phyloP scores from a whole-genome alignment of 1,140 invertebrate species.

The Lamellibrachia luymesi region DNA sequence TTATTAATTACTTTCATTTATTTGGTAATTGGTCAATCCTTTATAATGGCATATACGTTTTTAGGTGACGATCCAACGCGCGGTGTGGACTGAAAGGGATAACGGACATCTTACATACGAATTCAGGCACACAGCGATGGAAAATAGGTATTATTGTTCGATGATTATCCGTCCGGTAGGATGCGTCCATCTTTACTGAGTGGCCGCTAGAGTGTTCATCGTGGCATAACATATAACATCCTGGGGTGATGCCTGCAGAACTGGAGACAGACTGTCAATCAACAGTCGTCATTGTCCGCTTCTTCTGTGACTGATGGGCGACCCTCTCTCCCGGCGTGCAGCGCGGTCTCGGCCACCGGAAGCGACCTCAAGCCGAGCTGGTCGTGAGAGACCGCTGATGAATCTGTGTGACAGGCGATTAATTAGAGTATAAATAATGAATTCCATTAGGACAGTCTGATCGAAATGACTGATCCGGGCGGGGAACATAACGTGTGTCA shows the following conservation, averaged over 20 bases:
- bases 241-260: background rate
- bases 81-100: background rate
- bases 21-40: background rate
- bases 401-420: background rate
- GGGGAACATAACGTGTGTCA: background rate
- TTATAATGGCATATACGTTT: background rate
- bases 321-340: background rate
- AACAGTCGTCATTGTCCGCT: background rate
- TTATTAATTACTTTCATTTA: background rate
- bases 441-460: background rate
- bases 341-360: background rate
- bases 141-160: background rate
- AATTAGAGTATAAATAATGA: background rate
- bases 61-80: background rate
- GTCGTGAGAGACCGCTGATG: background rate
- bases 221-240: background rate
- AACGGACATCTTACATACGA: background rate
- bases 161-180: background rate
- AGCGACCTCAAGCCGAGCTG: background rate
- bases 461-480: background rate
- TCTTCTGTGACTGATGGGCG: background rate
- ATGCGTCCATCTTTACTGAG: background rate
- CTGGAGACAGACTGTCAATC: background rate
- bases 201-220: background rate
- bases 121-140: background rate